Evolutionary conservation across 2,113 vertebrate genomes (phyloP).

Genomic region (Oncorhynchus masou): DNA sequence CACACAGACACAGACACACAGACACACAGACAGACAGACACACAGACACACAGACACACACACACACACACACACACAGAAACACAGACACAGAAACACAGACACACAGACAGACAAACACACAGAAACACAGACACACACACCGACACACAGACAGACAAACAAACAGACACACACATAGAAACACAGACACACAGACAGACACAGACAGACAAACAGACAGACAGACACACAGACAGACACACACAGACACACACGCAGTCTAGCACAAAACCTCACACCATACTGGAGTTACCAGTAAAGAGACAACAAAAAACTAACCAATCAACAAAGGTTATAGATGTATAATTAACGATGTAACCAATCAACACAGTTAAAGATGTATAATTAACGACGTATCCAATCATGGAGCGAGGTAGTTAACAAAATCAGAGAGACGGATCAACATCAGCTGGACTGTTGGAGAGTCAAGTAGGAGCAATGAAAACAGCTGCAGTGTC

Average conservation of each 20-base stretch:
- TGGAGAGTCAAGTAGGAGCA: no score
- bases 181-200: no score
- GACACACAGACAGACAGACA: neutral
- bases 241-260: neutral
- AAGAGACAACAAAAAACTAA: neutral
- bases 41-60: neutral
- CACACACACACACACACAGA: neutral
- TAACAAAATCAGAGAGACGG: neutral
- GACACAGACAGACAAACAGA: no score
- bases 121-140: no score
- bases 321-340: neutral
- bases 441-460: neutral
- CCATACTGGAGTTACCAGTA: neutral
- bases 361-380: no score
- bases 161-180: no score
- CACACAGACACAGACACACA: neutral
- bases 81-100: no score
- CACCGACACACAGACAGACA: no score
- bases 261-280: neutral
- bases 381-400: no score
- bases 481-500: neutral
- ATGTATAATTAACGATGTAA: no score
- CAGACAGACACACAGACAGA: no score
- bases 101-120: no score
- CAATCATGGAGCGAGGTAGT: neutral